Evolutionary conservation across 1,140 invertebrate species (phyloP), one percentile per base, ranked within the genome.

Genomic region (Drosophila auraria): DNA sequence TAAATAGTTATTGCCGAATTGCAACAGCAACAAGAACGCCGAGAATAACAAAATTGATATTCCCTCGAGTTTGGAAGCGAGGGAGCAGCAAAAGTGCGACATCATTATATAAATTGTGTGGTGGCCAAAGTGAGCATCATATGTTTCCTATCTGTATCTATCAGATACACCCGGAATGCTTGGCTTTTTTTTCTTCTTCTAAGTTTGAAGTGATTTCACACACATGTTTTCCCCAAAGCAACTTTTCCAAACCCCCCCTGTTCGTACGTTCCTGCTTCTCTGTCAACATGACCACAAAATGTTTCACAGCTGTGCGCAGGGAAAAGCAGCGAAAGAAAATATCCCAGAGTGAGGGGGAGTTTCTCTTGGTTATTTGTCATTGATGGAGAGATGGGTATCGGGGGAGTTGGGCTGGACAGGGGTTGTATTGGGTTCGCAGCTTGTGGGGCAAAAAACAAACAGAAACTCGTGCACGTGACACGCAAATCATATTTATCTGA

Each of bases 61-160:
- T 90, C 86, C 86, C 82, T 66, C 38, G 77, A 60, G 75, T 38
- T 50, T 25, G 58, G 12, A 17, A 2, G 49, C n/a, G 44, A 20
- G 42, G 38, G 25, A 8, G 56, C 53, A 69, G 64, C 75, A 86
- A 90, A 90, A 90, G 86, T 90, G 86, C 86, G 86, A 91, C 86
- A 90, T 90, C 86, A 90, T 90, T 90, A 90, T 90, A 90, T 90
- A 90, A 90, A 90, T 86, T 86, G 86, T 86, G 75, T 68, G 78
- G 71, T 75, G 65, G 64, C 50, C 70, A 57, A 72, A 69, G 73
- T 51, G 66, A 82, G 82, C 82, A 90, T 90, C 86, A 90, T 91
- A 90, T 90, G 86, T 90, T 90, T 90, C 70, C 79, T 86, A 89
- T 90, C 84, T 79, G 82, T 90, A 89, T 90, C 82, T 80, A 90